phyloP scores from a whole-genome alignment of 1,140 invertebrate species.

The Chironomus tepperi region DNA sequence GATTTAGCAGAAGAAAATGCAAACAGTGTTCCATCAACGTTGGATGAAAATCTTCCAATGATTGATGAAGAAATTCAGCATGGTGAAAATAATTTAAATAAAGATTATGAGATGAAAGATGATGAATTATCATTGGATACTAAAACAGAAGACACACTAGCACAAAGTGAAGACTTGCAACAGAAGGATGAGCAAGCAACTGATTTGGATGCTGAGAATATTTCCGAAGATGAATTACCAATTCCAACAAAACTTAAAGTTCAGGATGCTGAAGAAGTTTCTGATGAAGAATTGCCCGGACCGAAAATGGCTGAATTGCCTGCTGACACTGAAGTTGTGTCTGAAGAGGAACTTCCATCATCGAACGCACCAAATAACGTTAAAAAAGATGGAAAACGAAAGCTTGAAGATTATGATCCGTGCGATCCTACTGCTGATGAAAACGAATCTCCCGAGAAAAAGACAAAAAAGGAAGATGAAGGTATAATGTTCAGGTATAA shows the following conservation, averaged over 20 bases:
- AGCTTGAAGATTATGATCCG: slow-evolving; percentile 63
- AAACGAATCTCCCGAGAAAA: slow-evolving; percentile 58
- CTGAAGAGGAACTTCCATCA: slow-evolving; percentile 64
- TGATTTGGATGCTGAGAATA: slow-evolving; percentile 56
- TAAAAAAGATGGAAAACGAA: slow-evolving; percentile 38
- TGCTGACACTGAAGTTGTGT: slow-evolving; percentile 70
- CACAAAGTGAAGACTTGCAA: slow-evolving; percentile 26
- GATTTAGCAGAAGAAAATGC: slow-evolving; percentile 39
- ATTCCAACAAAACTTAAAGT: slow-evolving; percentile 38
- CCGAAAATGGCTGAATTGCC: slow-evolving; percentile 66
- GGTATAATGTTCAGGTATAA: too few species aligned
- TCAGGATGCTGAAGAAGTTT: slow-evolving; percentile 58
- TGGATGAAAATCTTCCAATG: slow-evolving; percentile 30
- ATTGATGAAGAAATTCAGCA: slow-evolving; percentile 13
- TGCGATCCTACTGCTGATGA: slow-evolving; percentile 67
- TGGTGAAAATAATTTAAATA: slow-evolving; percentile 24
- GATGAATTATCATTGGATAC: slow-evolving; percentile 24
- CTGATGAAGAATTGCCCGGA: slow-evolving; percentile 66
- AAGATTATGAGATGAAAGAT: slow-evolving; percentile 7
- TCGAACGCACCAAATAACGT: slow-evolving; percentile 36
- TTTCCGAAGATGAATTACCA: slow-evolving; percentile 57
- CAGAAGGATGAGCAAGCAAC: slow-evolving; percentile 31
- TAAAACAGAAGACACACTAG: not conserved
- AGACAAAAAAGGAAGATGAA: slow-evolving; percentile 46
- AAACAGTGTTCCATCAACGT: slow-evolving; percentile 41